Percentiles rank a stretch among this genome's conserved stretches.
phyloP scores from a whole-genome alignment of 2,113 vertebrate genomes.

The Carlito syrichta region DNA sequence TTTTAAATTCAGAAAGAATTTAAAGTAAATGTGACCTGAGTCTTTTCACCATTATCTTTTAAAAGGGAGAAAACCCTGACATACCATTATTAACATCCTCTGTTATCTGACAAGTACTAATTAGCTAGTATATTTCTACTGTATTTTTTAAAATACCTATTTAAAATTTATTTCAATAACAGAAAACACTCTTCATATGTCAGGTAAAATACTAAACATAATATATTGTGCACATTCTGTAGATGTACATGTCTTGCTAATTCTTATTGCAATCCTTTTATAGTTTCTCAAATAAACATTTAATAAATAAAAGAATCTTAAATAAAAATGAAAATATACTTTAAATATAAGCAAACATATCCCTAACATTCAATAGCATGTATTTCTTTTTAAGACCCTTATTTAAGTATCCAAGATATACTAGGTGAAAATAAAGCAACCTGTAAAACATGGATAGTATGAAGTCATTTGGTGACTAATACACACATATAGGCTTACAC shows the following conservation, averaged over 20 bases:
- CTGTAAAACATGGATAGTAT: background rate
- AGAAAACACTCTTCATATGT: background rate
- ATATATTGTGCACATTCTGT: background rate
- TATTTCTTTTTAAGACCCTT: conserved; percentile 17
- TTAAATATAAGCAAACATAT: background rate
- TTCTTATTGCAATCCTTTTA: background rate
- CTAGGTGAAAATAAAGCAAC: conserved; percentile 1
- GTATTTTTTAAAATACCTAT: conserved; percentile 13
- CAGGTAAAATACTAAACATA: background rate
- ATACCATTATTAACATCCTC: conserved; percentile 7
- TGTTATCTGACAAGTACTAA: conserved; percentile 26
- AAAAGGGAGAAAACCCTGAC: conserved; percentile 3
- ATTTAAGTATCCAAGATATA: background rate
- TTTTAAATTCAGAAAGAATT: conserved; percentile 26
- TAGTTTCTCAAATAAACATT: background rate
- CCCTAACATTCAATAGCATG: background rate
- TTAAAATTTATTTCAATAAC: conserved; percentile 14
- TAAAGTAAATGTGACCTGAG: conserved; percentile 26
- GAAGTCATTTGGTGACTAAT: background rate
- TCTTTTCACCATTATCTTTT: conserved; percentile 6
- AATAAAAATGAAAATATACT: background rate
- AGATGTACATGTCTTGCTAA: background rate
- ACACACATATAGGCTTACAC: background rate
- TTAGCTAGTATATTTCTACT: conserved; percentile 2
- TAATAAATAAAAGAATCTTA: background rate